These are phyloP conservation scores for Cataglyphis hispanica DNA, from an alignment of 1,140 invertebrate genomes.

Conservation along the genomic window DNA sequence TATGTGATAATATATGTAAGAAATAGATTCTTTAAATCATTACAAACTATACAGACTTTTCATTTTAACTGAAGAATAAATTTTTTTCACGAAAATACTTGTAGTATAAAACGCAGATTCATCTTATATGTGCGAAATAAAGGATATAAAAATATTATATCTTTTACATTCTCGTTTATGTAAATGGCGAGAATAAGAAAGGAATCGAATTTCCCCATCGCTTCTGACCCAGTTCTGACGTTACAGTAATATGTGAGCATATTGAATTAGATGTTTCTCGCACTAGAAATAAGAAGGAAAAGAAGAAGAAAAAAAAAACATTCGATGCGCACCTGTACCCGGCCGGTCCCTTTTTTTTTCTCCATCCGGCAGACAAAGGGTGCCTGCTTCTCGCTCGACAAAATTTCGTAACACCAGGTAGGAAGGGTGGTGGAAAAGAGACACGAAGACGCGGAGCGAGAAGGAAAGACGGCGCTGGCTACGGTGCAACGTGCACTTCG, in stretches of 20 bases:
- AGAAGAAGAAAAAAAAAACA: not conserved
- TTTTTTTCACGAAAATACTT: not conserved
- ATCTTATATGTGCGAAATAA: not conserved
- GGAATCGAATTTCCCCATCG: not conserved
- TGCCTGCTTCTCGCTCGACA: slow-evolving; percentile 65
- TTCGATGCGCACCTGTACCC: slow-evolving; percentile 55
- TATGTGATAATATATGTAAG: not conserved
- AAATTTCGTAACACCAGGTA: slow-evolving; percentile 78
- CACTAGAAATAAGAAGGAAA: not conserved
- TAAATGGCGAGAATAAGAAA: not conserved
- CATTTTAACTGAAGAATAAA: not conserved
- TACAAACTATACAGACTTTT: not conserved
- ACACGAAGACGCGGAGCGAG: not conserved
- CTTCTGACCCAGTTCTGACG: slow-evolving; percentile 14
- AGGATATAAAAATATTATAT: not conserved
- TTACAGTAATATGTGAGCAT: slow-evolving; percentile 10
- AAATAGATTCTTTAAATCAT: not conserved
- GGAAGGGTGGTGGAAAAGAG: slow-evolving; percentile 17
- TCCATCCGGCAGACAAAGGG: slow-evolving; percentile 71
- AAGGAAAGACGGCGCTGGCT: slow-evolving; percentile 51
- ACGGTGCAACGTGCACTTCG: slow-evolving; percentile 68
- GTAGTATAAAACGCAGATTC: not conserved
- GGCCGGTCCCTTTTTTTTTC: slow-evolving; percentile 36
- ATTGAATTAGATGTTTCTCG: slow-evolving; percentile 33
- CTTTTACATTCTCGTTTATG: not conserved